Percentiles rank a stretch among this genome's conserved stretches.
Conservation (phyloP, 2,888 invertebrate genomes). For the Aleiodes alternator region DNA sequence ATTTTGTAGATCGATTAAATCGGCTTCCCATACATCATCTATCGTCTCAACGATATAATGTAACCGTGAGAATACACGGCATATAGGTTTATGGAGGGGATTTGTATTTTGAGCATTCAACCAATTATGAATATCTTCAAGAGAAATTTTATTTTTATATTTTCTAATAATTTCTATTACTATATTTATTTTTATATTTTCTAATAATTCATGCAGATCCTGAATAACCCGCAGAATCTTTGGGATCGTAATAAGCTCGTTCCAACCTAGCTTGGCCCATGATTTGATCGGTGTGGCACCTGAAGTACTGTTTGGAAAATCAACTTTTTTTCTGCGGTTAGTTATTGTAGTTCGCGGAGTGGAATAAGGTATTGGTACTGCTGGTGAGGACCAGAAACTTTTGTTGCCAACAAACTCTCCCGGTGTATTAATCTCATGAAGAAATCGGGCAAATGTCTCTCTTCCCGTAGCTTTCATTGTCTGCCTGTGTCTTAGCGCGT, state of each 20-base stretch:
- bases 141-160: constrained; percentile 2
- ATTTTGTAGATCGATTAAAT: constrained; percentile 11
- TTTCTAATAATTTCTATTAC: constrained; percentile 30
- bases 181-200: constrained; percentile 24
- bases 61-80: constrained; percentile 30
- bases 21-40: constrained; percentile 48
- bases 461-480: constrained; percentile 18
- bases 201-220: constrained; percentile 19
- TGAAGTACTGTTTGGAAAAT: no score
- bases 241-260: neutral
- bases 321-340: no score
- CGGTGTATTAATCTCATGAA: neutral
- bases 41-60: constrained; percentile 44
- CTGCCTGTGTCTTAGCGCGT: constrained; percentile 15
- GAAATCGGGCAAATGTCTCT: constrained; percentile 9
- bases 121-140: constrained; percentile 27
- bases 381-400: neutral
- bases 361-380: no score
- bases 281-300: constrained; percentile 27
- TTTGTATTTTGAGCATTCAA: neutral
- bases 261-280: neutral
- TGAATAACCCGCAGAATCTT: neutral
- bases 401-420: constrained; percentile 26
- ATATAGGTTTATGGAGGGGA: no score
- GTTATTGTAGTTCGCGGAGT: neutral